phyloP scores from a whole-genome alignment of 1,140 invertebrate genomes.

The Cephus cinctus region DNA sequence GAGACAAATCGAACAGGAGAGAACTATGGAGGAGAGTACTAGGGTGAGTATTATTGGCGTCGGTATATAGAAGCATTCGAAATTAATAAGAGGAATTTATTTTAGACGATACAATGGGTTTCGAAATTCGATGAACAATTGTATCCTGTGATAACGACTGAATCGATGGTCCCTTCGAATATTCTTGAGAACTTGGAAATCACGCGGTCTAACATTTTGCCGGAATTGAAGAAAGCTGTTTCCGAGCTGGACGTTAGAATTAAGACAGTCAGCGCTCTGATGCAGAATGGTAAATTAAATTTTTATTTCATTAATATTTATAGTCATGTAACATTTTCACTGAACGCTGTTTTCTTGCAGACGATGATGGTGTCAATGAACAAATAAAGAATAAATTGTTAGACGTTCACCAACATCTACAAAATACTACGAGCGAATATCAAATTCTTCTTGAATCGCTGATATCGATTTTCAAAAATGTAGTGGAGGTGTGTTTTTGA shows the following conservation, averaged over 20 bases:
- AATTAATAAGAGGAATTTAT: conserved; percentile 23
- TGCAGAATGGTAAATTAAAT: conserved; percentile 42
- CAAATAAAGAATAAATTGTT: conserved; percentile 63
- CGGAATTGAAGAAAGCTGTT: conserved; percentile 66
- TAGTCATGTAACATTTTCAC: background rate
- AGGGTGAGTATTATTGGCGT: conserved; percentile 62
- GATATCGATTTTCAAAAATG: conserved; percentile 67
- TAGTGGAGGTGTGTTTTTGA: conserved; percentile 61
- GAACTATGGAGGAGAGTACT: conserved; percentile 72
- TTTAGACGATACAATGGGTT: conserved; percentile 73
- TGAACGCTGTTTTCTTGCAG: conserved; percentile 16
- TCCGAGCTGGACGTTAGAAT: conserved; percentile 71
- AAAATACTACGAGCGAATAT: conserved; percentile 71
- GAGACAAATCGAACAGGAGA: conserved; percentile 66
- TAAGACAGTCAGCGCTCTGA: conserved; percentile 62
- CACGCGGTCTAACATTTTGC: conserved; percentile 61
- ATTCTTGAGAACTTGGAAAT: conserved; percentile 62
- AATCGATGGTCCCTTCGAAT: conserved; percentile 60
- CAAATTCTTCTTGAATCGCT: conserved; percentile 72
- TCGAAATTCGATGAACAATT: conserved; percentile 72
- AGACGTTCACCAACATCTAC: conserved; percentile 67
- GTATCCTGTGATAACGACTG: conserved; percentile 73
- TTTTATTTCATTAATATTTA: background rate
- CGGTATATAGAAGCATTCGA: background rate
- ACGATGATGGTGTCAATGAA: conserved; percentile 41